Evolutionary conservation across 23 tunicate genomes (phyloP).

Genomic region (Styela clava): DNA sequence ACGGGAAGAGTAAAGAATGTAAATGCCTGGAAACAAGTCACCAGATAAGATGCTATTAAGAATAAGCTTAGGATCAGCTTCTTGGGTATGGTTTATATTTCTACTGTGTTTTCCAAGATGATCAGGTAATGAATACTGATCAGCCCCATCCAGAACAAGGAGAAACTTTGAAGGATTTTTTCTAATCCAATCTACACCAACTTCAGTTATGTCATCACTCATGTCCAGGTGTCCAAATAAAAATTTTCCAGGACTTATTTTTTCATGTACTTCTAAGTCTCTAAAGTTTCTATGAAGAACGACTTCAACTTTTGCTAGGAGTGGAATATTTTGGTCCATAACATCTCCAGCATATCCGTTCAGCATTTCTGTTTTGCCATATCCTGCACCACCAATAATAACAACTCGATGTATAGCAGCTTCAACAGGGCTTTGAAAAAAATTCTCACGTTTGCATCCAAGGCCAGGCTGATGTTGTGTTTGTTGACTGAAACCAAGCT

Average conservation of each 20-base stretch:
- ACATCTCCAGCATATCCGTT: background rate
- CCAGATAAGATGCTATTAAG: background rate
- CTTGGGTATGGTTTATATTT: background rate
- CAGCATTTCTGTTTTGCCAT: conserved; percentile 5
- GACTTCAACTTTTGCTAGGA: background rate
- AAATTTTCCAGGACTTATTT: background rate
- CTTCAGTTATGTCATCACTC: background rate
- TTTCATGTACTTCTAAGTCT: background rate
- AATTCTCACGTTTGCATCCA: background rate
- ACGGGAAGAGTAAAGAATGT: background rate
- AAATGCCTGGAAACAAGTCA: background rate
- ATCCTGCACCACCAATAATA: background rate
- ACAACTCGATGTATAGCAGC: no score
- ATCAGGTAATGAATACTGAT: background rate
- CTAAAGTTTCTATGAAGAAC: background rate
- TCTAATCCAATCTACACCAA: background rate
- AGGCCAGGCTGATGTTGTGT: background rate
- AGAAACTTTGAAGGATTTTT: conserved; percentile 1
- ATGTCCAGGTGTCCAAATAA: background rate
- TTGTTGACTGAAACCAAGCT: background rate
- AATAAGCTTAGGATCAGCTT: background rate
- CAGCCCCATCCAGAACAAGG: background rate
- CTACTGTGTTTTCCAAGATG: background rate
- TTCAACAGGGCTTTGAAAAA: no score
- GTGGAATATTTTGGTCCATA: background rate